These are phyloP conservation scores for Thinocorus orbignyianus DNA, from an alignment of 2,113 vertebrate species.

Conservation along the genomic window DNA sequence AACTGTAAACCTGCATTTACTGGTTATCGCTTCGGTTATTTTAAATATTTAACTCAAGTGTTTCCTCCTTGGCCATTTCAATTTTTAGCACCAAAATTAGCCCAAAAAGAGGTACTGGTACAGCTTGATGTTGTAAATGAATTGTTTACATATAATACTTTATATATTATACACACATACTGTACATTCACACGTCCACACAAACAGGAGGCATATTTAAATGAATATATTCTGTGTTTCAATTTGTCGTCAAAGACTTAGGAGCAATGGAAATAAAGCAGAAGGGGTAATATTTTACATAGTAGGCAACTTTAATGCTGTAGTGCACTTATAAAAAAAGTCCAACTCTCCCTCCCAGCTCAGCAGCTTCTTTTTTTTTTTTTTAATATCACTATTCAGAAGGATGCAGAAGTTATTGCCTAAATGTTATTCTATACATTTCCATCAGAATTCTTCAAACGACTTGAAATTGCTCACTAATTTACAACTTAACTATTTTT, in stretches of 20 bases:
- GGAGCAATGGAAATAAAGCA: slow-evolving; percentile 78
- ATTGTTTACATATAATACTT: slow-evolving; percentile 60
- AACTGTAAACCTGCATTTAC: slow-evolving; percentile 78
- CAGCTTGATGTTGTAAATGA: slow-evolving; percentile 67
- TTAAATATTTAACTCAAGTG: slow-evolving; percentile 72
- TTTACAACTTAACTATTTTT: slow-evolving; percentile 89
- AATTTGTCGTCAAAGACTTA: slow-evolving; percentile 62
- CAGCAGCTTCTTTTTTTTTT: slow-evolving; percentile 75
- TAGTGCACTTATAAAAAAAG: slow-evolving; percentile 85
- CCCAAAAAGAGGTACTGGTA: slow-evolving; percentile 71
- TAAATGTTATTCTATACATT: slow-evolving; percentile 94
- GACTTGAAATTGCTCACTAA: slow-evolving; percentile 90
- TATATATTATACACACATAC: slow-evolving; percentile 75
- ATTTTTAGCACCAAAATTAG: slow-evolving; percentile 81
- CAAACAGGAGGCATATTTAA: slow-evolving; percentile 71
- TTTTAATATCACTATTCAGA: slow-evolving; percentile 87
- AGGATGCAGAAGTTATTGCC: slow-evolving; percentile 94
- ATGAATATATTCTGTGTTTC: slow-evolving; percentile 68
- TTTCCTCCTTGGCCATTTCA: slow-evolving; percentile 77
- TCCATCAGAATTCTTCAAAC: slow-evolving; percentile 83
- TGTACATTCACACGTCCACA: slow-evolving; percentile 73
- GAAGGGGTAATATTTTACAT: slow-evolving; percentile 80
- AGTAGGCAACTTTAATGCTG: slow-evolving; percentile 84
- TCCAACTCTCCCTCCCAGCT: slow-evolving; percentile 78
- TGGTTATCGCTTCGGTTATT: slow-evolving; percentile 66